phyloP scores from a whole-genome alignment of 2,113 vertebrate species.

The Lates calcarifer region DNA sequence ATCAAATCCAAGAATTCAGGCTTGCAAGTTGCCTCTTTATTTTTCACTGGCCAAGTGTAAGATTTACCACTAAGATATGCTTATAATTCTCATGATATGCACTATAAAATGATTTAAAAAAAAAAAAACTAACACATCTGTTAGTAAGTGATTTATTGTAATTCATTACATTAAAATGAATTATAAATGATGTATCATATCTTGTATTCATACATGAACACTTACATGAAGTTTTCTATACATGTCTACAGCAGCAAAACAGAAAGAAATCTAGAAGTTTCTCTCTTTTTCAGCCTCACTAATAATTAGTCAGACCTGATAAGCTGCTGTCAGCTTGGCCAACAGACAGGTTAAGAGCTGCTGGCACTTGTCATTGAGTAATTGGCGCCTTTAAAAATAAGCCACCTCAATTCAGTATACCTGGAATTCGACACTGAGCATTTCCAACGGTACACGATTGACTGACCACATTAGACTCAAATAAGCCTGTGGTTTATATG shows the following conservation, averaged over 20 bases:
- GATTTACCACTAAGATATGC: not conserved
- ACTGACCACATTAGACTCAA: not conserved
- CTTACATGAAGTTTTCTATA: not conserved
- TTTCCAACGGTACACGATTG: not conserved
- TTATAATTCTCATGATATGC: not conserved
- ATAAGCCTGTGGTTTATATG: not conserved
- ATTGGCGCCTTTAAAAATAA: slow-evolving; percentile 56
- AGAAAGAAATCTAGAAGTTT: not conserved
- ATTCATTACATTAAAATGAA: not conserved
- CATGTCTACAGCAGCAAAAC: not conserved
- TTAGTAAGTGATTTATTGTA: slow-evolving; percentile 6
- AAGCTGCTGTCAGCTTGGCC: slow-evolving; percentile 36
- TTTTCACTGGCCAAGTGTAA: not conserved
- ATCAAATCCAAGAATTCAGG: not conserved
- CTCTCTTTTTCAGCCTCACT: slow-evolving; percentile 11
- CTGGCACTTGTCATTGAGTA: slow-evolving; percentile 30
- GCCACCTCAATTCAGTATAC: slow-evolving; percentile 9
- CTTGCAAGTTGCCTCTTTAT: too few species aligned
- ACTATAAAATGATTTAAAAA: not conserved
- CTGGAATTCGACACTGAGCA: slow-evolving; percentile 9
- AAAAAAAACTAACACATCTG: not conserved
- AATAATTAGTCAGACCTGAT: slow-evolving; percentile 45
- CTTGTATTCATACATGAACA: not conserved
- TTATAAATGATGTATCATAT: not conserved
- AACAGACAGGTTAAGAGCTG: slow-evolving; percentile 38